A percentile compares a stretch with the other conserved stretches of the same genome.
Evolutionary conservation across 2,797 vertebrate species (phyloP).

Genomic region (Antennarius maculatus): DNA sequence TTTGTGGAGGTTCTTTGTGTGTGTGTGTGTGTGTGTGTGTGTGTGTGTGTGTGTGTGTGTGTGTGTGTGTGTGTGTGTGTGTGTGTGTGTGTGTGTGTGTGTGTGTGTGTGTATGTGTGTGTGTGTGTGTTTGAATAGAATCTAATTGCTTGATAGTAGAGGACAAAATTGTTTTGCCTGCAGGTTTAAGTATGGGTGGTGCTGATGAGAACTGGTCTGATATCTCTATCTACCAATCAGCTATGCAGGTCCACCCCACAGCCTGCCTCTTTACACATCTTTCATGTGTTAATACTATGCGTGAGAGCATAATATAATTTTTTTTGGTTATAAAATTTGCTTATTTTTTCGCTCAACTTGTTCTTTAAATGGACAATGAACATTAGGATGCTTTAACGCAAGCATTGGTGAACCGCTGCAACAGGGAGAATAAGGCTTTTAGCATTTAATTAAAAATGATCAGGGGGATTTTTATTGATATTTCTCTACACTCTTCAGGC

Average conservation of each 20-base stretch:
- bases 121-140: conserved; percentile 68
- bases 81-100: conserved; percentile 19
- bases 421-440: conserved; percentile 45
- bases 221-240: conserved; percentile 76
- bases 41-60: conserved; percentile 39
- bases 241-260: conserved; percentile 43
- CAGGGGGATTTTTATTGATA: conserved; percentile 68
- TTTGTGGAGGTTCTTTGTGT: conserved; percentile 46
- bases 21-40: conserved; percentile 27
- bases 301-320: not conserved
- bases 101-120: conserved; percentile 29
- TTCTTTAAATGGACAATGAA: conserved; percentile 29
- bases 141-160: conserved; percentile 78
- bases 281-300: conserved; percentile 22
- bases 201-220: conserved; percentile 75
- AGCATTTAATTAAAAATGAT: conserved; percentile 64
- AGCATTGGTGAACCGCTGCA: conserved; percentile 17
- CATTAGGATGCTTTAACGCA: conserved; percentile 16
- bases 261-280: conserved; percentile 43
- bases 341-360: conserved; percentile 9
- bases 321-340: not conserved
- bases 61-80: conserved; percentile 50
- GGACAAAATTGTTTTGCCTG: conserved; percentile 75
- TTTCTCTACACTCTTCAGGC: conserved; percentile 66
- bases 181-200: conserved; percentile 64